These are phyloP conservation scores for Pandemis corylana DNA, from an alignment of 2,888 invertebrate species.

Conservation along the genomic window DNA sequence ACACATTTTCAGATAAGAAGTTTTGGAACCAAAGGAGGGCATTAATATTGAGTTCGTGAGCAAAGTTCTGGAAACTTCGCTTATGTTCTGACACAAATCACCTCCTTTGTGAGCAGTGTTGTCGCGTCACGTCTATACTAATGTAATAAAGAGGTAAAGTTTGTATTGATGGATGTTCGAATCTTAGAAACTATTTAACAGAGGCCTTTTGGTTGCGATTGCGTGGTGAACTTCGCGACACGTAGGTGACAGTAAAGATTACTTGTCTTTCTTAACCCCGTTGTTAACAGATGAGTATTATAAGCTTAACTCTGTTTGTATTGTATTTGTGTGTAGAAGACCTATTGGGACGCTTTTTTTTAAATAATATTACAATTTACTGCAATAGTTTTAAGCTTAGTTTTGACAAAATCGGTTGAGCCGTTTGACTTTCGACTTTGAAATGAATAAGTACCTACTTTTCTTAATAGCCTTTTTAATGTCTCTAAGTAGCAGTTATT, in stretches of 20 bases:
- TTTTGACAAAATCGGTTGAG: too few species aligned
- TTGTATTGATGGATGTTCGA: slow-evolving; percentile 30
- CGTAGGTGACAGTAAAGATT: neutral
- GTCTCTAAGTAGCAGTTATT: too few species aligned
- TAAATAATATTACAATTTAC: too few species aligned
- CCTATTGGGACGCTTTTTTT: too few species aligned
- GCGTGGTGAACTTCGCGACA: neutral
- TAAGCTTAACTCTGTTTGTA: too few species aligned
- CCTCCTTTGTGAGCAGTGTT: slow-evolving; percentile 49
- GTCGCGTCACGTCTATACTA: slow-evolving; percentile 42
- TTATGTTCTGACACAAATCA: slow-evolving; percentile 56
- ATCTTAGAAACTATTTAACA: slow-evolving; percentile 4
- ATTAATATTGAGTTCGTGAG: slow-evolving; percentile 69
- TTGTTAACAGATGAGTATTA: too few species aligned
- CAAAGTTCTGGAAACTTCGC: slow-evolving; percentile 62
- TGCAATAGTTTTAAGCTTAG: too few species aligned
- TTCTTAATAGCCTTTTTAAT: too few species aligned
- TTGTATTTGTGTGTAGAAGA: too few species aligned
- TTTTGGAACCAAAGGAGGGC: slow-evolving; percentile 65
- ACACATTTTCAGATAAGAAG: slow-evolving; percentile 61
- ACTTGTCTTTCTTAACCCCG: too few species aligned
- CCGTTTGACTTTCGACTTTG: too few species aligned
- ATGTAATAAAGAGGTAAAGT: slow-evolving; percentile 36
- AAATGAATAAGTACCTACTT: too few species aligned
- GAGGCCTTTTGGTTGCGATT: neutral